These are phyloP conservation scores for Sicus ferrugineus DNA, from an alignment of 2,888 invertebrate species.

Conservation along the genomic window DNA sequence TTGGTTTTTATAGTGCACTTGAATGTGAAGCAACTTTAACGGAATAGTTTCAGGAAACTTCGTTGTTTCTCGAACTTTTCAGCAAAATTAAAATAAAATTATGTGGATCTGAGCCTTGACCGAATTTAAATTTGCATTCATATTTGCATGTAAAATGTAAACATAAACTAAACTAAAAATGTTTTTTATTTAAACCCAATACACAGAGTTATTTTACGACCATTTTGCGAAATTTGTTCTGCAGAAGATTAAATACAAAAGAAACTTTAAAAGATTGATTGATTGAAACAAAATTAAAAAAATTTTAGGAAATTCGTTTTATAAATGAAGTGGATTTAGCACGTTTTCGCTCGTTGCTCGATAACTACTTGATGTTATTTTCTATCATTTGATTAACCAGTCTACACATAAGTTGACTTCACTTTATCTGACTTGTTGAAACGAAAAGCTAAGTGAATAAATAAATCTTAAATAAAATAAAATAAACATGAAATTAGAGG, in stretches of 20 bases:
- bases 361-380: no score
- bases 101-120: neutral
- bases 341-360: no score
- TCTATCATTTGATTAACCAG: no score
- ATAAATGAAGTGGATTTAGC: neutral
- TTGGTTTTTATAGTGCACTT: neutral
- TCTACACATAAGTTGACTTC: no score
- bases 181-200: no score
- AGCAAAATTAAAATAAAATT: neutral
- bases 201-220: neutral
- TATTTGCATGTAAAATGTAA: neutral
- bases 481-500: no score
- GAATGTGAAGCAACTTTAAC: neutral
- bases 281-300: neutral
- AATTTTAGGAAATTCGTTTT: neutral
- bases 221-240: neutral
- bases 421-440: no score
- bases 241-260: neutral
- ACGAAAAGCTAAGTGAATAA: no score
- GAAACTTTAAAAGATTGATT: neutral
- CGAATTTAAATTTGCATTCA: neutral
- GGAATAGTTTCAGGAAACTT: neutral
- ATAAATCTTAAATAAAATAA: no score
- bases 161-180: neutral
- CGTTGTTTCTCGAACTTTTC: neutral